Evolutionary conservation across 2,888 invertebrate genomes (phyloP).

Genomic region (Tanypteryx hageni): DNA sequence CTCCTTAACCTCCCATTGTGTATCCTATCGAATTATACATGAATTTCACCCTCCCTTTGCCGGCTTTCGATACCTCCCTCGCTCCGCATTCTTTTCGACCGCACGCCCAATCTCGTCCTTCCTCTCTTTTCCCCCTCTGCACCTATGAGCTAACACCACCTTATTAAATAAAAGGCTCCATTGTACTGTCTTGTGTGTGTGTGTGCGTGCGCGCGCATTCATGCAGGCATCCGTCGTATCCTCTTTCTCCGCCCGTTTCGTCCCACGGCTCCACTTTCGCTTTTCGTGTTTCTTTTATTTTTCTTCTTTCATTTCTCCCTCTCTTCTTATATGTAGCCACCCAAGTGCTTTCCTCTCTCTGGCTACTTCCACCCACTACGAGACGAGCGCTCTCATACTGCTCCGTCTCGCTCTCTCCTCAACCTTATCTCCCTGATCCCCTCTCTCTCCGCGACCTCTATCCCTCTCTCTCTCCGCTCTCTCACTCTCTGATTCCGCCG

Average conservation of each 20-base stretch:
- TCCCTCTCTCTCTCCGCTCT: not conserved
- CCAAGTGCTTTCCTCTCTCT: too few relatives aligned
- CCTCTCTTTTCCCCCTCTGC: not conserved
- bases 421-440: too few relatives aligned
- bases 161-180: slow-evolving; percentile 14
- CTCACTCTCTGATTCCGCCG: not conserved
- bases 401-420: too few relatives aligned
- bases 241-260: not conserved
- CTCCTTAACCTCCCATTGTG: not conserved
- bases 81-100: too few relatives aligned
- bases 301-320: not conserved
- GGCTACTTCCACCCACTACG: too few relatives aligned
- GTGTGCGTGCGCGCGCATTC: not conserved
- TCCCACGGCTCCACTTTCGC: not conserved
- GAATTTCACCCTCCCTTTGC: too few relatives aligned
- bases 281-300: not conserved
- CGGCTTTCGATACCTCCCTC: too few relatives aligned
- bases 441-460: too few relatives aligned
- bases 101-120: too few relatives aligned
- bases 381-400: too few relatives aligned
- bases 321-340: not conserved
- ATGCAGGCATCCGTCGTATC: not conserved
- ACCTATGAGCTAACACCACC: not conserved
- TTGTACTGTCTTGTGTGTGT: not conserved
- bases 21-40: too few relatives aligned